Evolutionary conservation across 2,113 vertebrate species (phyloP).

Genomic region (Oxygymnocypris stewartii): DNA sequence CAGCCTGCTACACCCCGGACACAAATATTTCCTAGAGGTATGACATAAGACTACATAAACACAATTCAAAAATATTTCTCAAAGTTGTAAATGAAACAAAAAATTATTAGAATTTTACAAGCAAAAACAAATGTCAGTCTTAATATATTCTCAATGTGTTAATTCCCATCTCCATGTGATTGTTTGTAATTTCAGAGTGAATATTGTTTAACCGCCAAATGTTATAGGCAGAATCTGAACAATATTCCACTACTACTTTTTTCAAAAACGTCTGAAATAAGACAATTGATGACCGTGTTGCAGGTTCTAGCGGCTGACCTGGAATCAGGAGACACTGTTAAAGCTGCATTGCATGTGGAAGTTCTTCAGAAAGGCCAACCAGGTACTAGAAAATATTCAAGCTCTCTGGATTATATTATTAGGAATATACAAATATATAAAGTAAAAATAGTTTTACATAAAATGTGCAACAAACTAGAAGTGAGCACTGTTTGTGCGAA

Average conservation of each 20-base stretch:
- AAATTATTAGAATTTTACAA: no score
- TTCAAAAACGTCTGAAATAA: not conserved
- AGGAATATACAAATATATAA: not conserved
- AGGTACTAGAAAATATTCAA: constrained; percentile 62
- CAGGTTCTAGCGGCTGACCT: constrained; percentile 68
- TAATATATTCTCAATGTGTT: not conserved
- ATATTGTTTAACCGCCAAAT: no score
- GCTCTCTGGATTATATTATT: not conserved
- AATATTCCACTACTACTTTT: not conserved
- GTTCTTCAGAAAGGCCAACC: constrained; percentile 71
- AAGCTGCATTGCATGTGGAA: constrained; percentile 68
- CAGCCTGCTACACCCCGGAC: constrained; percentile 62
- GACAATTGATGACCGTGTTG: not conserved
- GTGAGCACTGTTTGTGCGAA: not conserved
- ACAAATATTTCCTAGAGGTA: constrained; percentile 76
- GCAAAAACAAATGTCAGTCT: not conserved
- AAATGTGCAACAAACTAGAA: not conserved
- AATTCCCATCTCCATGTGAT: no score
- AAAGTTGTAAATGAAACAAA: no score
- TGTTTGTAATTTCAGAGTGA: no score
- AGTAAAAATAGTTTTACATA: not conserved
- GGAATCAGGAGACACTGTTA: constrained; percentile 70
- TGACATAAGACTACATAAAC: constrained; percentile 19
- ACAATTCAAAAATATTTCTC: not conserved
- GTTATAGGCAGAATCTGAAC: not conserved